Percentiles rank a stretch among this genome's conserved stretches.
Evolutionary conservation across 1,140 invertebrate species (phyloP).

Genomic region (Eriosoma lanigerum): DNA sequence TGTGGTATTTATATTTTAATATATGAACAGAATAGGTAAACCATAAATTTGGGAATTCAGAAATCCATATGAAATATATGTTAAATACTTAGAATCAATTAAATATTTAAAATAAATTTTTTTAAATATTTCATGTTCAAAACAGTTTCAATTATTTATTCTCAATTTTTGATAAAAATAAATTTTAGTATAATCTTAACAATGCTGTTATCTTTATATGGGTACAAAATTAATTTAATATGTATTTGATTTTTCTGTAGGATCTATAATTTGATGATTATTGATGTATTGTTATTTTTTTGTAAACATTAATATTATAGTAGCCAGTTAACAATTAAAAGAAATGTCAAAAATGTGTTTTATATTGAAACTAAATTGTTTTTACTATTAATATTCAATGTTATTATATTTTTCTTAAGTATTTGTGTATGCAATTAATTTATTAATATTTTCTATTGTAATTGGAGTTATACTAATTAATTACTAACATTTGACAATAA

Average conservation of each 20-base stretch:
- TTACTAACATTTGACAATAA: conserved; percentile 39
- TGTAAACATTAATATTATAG: neutral
- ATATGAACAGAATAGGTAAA: too few species aligned
- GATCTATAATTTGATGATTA: too few species aligned
- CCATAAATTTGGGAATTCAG: too few species aligned
- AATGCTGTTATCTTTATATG: neutral
- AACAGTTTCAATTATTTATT: neutral
- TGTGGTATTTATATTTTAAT: too few species aligned
- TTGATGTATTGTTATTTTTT: too few species aligned
- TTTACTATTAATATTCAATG: neutral
- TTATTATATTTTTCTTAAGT: neutral
- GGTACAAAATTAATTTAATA: neutral
- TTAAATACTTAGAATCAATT: too few species aligned
- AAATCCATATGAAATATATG: too few species aligned
- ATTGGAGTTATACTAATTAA: conserved; percentile 17
- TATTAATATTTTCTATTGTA: neutral
- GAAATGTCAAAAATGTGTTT: neutral
- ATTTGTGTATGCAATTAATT: neutral
- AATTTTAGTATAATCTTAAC: neutral
- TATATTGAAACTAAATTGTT: neutral
- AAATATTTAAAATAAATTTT: too few species aligned
- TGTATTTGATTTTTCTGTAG: too few species aligned
- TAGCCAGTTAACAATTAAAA: neutral
- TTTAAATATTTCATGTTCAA: too few species aligned
- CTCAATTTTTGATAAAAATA: neutral